Percentiles rank a stretch among this genome's conserved stretches.
Evolutionary conservation across 2,113 vertebrate genomes (phyloP).

Genomic region (Antidorcas marsupialis): DNA sequence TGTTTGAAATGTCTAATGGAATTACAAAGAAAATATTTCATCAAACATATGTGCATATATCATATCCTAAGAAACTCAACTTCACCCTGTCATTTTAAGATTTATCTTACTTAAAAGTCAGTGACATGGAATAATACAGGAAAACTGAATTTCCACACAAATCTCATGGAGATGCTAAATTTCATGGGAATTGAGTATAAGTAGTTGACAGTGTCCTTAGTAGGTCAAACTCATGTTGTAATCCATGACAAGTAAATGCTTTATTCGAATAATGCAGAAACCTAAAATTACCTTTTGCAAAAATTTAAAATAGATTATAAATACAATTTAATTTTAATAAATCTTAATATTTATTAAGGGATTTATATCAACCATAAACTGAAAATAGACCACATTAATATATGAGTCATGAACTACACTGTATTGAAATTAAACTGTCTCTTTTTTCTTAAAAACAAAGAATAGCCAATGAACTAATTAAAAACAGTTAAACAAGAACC

Average conservation of each 20-base stretch:
- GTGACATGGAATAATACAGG: neutral
- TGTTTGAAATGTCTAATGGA: constrained; percentile 38
- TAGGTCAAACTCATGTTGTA: neutral
- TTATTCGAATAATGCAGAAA: neutral
- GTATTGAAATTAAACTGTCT: neutral
- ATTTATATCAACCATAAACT: neutral
- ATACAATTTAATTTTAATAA: constrained; percentile 10
- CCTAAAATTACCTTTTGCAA: neutral
- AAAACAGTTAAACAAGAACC: neutral
- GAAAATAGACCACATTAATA: neutral
- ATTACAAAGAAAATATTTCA: constrained; percentile 34
- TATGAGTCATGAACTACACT: neutral
- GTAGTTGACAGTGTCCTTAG: neutral
- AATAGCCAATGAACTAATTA: neutral
- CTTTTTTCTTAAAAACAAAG: neutral
- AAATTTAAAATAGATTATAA: constrained; percentile 14
- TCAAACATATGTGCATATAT: neutral
- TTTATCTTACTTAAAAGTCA: neutral
- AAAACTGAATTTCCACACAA: constrained; percentile 25
- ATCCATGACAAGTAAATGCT: constrained; percentile 8
- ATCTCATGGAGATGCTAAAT: neutral
- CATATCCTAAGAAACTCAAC: constrained; percentile 6
- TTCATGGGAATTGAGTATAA: constrained; percentile 16
- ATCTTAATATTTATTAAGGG: neutral
- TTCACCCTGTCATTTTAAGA: neutral